Evolutionary conservation across 2,113 vertebrate genomes (phyloP).

Genomic region (Fregata magnificens): DNA sequence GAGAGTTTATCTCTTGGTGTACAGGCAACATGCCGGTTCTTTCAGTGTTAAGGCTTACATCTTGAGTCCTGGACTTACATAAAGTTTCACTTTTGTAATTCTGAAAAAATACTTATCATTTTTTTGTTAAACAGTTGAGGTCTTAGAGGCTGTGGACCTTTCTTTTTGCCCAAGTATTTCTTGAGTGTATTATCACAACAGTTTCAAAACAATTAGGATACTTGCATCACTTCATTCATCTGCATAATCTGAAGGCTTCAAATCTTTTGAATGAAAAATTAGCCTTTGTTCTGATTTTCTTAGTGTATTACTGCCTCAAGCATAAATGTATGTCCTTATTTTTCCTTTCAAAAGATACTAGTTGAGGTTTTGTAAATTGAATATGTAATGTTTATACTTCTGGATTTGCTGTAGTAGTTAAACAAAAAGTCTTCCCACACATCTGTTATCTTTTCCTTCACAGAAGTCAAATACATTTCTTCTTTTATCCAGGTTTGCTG

Average conservation of each 20-base stretch:
- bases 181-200: neutral
- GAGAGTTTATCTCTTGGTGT: neutral
- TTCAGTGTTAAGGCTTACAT: neutral
- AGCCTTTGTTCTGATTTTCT: neutral
- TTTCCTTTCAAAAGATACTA: neutral
- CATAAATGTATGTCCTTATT: neutral
- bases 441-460: neutral
- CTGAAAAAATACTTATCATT: neutral
- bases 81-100: neutral
- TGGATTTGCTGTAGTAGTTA: neutral
- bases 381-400: neutral
- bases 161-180: neutral
- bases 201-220: neutral
- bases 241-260: neutral
- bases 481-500: slow-evolving; percentile 80
- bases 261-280: neutral
- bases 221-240: neutral
- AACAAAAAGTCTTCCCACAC: neutral
- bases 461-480: slow-evolving; percentile 31
- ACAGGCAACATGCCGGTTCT: neutral
- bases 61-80: neutral
- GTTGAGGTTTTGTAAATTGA: neutral
- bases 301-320: neutral
- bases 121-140: neutral
- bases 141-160: neutral